phyloP scores from a whole-genome alignment of 2,113 vertebrate species.

The Stigmatopora nigra region DNA sequence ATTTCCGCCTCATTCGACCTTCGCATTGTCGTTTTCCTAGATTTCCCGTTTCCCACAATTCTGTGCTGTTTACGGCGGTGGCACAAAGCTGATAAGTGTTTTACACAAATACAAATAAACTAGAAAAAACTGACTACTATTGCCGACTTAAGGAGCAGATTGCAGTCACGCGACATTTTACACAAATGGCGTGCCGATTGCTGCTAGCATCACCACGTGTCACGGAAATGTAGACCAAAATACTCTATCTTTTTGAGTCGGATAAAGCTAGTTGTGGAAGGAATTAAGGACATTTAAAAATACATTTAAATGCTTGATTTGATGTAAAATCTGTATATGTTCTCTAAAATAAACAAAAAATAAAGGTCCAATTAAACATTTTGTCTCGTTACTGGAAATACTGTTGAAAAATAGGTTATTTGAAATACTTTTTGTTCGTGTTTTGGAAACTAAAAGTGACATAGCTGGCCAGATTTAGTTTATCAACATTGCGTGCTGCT shows the following conservation, averaged over 20 bases:
- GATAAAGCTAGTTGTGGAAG: neutral
- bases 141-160: neutral
- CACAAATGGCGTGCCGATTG: neutral
- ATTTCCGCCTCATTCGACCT: conserved; percentile 11
- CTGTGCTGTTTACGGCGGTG: conserved; percentile 32
- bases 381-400: neutral
- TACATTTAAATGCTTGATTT: neutral
- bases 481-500: too few relatives aligned
- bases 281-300: neutral
- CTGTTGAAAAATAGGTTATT: too few relatives aligned
- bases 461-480: too few relatives aligned
- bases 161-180: neutral
- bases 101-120: neutral
- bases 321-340: too few relatives aligned
- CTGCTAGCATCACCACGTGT: neutral
- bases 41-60: conserved; percentile 38
- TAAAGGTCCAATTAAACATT: too few relatives aligned
- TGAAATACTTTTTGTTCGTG: too few relatives aligned
- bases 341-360: too few relatives aligned
- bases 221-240: neutral
- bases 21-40: conserved; percentile 19
- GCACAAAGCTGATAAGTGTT: conserved; percentile 4
- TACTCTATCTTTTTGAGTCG: neutral
- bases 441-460: too few relatives aligned
- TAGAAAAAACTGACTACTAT: neutral